Evolutionary conservation across 2,113 vertebrate genomes (phyloP), one percentile per base, ranked within the genome.

Genomic region (Mionectes macconnelli): DNA sequence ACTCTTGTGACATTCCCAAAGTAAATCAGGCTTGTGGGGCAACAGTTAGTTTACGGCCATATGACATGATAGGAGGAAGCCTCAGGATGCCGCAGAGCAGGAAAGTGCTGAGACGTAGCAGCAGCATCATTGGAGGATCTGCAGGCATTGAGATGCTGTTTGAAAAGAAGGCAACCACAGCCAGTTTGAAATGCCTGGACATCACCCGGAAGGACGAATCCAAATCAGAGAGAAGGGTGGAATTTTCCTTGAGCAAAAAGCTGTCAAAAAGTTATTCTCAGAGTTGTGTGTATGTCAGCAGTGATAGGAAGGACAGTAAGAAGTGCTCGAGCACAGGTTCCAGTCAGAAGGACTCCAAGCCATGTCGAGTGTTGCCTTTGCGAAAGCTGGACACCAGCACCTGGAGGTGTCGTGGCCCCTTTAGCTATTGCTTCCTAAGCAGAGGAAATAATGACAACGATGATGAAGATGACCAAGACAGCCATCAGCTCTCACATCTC

Each of bases 221-320:
- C 91, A 98, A 98, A 95, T 91, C 77, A 0, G 98, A 98, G 97
- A 98, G 96, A 93, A 97, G 42, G 74, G 92, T 95, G 44, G 98
- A 98, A 92, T 96, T 98, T 79, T 98, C 98, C 60, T 97, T 98
- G 74, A 97, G 98, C 93, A 98, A 98, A 97, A 98, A 98, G 95
- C 96, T 99, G 92, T 98, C 98, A 70, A 99, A 98, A 98, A 99
- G 98, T 94, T 98, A 97, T 89, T 99, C 98, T 89, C 99, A 99
- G 86, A 98, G 98, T 92, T 98, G 98, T 24, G 97, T 98, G 70
- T 94, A 97, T 23, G 96, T 98, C 76, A 96, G 97, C 94, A 95
- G 96, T 79, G 97, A 97, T 10, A 94, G 81, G 52, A 98, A 96
- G 90, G 96, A 97, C 64, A 79, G 92, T 82, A 98, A 96, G 95